Percentiles rank a stretch among this genome's conserved stretches.
Evolutionary conservation across 2,888 invertebrate species (phyloP).

Genomic region (Frankliniella fusca): DNA sequence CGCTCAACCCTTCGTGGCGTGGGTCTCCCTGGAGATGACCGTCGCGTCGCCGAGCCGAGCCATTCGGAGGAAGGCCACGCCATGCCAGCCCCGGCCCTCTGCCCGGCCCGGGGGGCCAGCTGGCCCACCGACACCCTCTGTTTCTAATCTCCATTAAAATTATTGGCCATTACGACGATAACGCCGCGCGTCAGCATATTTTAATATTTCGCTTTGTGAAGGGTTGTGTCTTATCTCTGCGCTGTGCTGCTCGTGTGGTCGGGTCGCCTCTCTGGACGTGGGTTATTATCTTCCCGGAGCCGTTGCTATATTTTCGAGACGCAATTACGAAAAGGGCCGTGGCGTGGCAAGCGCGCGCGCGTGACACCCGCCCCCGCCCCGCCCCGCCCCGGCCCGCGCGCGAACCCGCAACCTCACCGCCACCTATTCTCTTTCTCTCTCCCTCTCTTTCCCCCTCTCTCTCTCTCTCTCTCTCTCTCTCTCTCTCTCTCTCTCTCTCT

Average conservation of each 20-base stretch:
- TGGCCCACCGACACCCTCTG: background rate
- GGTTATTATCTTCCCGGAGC: background rate
- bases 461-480: too few species aligned
- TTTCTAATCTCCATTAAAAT: constrained; percentile 25
- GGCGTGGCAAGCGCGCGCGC: background rate
- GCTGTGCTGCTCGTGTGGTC: background rate
- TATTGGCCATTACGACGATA: constrained; percentile 23
- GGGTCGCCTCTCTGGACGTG: background rate
- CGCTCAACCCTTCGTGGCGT: too few species aligned
- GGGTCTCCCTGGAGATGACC: background rate
- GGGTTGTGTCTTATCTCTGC: constrained; percentile 23
- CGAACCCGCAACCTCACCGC: too few species aligned
- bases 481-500: too few species aligned
- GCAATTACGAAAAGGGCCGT: background rate
- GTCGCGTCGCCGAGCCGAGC: background rate
- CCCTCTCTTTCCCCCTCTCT: too few species aligned
- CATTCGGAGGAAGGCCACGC: too few species aligned
- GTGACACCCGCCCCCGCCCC: too few species aligned
- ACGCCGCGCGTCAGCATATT: constrained; percentile 17
- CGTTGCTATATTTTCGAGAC: constrained; percentile 16
- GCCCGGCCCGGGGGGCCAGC: background rate
- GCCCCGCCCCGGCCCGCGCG: too few species aligned
- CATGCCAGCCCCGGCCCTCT: too few species aligned
- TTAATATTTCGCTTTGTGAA: constrained; percentile 21
- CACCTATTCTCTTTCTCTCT: too few species aligned